These are phyloP conservation scores for Oeneis ivallda DNA, from an alignment of 2,888 invertebrate genomes.

Conservation along the genomic window DNA sequence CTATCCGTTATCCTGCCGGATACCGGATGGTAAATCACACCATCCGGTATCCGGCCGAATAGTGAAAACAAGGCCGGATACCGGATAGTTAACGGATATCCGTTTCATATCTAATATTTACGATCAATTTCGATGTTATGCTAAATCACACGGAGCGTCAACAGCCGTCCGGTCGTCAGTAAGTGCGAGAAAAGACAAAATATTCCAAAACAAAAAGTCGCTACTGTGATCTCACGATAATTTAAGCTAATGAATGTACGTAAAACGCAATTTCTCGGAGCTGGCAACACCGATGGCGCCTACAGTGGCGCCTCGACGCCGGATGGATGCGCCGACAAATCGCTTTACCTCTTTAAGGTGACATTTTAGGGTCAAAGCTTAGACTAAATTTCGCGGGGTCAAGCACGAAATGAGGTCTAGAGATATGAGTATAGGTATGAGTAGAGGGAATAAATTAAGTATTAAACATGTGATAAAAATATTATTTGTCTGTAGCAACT, in stretches of 20 bases:
- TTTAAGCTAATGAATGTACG: constrained; percentile 22
- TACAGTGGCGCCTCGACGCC: constrained; percentile 26
- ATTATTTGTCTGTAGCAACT: too few relatives aligned
- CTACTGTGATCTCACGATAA: constrained; percentile 7
- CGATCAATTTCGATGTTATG: too few relatives aligned
- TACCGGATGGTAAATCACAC: too few relatives aligned
- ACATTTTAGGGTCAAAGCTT: constrained; percentile 31
- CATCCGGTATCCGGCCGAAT: too few relatives aligned
- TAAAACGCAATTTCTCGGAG: constrained; percentile 19
- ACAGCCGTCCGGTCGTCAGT: not conserved
- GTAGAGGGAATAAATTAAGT: not conserved
- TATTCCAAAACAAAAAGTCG: not conserved
- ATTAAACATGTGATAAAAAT: too few relatives aligned
- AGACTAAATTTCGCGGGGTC: constrained; percentile 25
- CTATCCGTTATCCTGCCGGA: too few relatives aligned
- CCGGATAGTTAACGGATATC: too few relatives aligned
- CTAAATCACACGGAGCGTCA: too few relatives aligned
- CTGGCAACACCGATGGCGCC: constrained; percentile 35
- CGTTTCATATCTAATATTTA: too few relatives aligned
- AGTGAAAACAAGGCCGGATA: too few relatives aligned
- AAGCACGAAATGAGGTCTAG: constrained; percentile 14
- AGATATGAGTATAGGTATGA: not conserved
- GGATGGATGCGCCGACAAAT: constrained; percentile 26
- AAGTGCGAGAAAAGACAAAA: not conserved
- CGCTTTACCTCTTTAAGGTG: constrained; percentile 19